phyloP scores from a whole-genome alignment of 2,113 vertebrate genomes.

The Asarcornis scutulata region DNA sequence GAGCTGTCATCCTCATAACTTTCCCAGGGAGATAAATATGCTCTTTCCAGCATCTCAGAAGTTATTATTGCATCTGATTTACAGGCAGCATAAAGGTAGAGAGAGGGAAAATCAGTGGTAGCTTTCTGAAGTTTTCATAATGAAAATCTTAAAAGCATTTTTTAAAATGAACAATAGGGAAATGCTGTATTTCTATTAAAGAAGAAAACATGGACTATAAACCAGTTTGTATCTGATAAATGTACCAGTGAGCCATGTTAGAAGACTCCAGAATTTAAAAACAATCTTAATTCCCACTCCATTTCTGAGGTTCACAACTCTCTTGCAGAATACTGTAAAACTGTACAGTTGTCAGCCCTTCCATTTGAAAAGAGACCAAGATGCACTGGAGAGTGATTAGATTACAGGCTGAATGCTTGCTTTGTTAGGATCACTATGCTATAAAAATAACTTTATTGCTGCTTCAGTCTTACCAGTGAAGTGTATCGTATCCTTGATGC shows the following conservation, averaged over 20 bases:
- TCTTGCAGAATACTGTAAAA: background rate
- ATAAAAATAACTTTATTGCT: too few species aligned
- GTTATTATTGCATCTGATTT: slow-evolving; percentile 60
- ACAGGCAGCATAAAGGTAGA: slow-evolving; percentile 2
- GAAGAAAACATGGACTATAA: background rate
- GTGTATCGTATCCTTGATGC: too few species aligned
- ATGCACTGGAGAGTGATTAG: background rate
- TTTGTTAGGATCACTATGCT: too few species aligned
- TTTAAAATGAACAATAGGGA: background rate
- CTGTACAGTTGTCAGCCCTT: background rate
- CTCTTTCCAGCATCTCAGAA: slow-evolving; percentile 38
- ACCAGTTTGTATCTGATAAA: background rate
- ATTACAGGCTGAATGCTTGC: background rate
- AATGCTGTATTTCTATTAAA: background rate
- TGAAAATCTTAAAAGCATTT: background rate
- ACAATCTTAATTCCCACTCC: background rate
- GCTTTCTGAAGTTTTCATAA: background rate
- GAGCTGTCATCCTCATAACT: slow-evolving; percentile 54
- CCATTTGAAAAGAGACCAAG: background rate
- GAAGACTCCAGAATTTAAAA: background rate
- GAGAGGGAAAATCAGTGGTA: background rate
- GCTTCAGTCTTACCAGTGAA: too few species aligned
- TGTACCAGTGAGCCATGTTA: background rate
- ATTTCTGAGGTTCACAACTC: background rate
- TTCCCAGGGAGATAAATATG: slow-evolving; percentile 58